Evolutionary conservation across 1,140 invertebrate species (phyloP), one percentile per base, ranked within the genome.

Genomic region (Argopecten irradians): DNA sequence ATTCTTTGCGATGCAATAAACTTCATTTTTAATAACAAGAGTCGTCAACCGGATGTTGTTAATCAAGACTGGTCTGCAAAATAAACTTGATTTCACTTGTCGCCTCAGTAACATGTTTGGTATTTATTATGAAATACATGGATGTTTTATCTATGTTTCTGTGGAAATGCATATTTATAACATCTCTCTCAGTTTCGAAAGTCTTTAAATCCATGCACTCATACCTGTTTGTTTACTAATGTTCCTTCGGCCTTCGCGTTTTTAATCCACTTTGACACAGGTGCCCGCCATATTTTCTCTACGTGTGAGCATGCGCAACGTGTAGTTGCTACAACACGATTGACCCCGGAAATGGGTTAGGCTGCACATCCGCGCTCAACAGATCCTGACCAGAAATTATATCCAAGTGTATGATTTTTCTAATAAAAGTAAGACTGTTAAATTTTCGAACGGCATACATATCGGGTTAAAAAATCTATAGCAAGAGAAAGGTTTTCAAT

Each of bases 1-100:
- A 13, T 39, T 8, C 36, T 13, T 5, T 39, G 5, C 5, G 5
- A 13, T 39, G 36, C 36, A 39, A 39, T 39, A 39, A 8, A 39
- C 36, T 39, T 39, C 13, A 39, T 39, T 39, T n/a, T n/a, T 39
- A 39, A 8, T 39, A 13, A 39, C 36, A 13, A 13, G 36, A n/a
- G 55, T 71, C 55, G 1, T 71, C 22, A 71, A 11, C 55, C 55
- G 55, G 55, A 71, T 71, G 55, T 71, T 71, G 55, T 71, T 5
- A 71, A 71, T 71, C 22, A n/a, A 3, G n/a, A 1, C 14, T 71
- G n/a, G 55, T 71, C 55, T 71, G 55, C 55, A 71, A 71, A 28
- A n/a, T n/a, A n/a, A 71, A 71, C 55, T 71, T 71, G 55, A 71
- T 28, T 28, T 71, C 55, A 71, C 55, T 71, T 71, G 55, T 71